Percentiles rank a stretch among this genome's conserved stretches.
Conservation (phyloP, 2,888 invertebrate species). For the Salpingus planirostris region DNA sequence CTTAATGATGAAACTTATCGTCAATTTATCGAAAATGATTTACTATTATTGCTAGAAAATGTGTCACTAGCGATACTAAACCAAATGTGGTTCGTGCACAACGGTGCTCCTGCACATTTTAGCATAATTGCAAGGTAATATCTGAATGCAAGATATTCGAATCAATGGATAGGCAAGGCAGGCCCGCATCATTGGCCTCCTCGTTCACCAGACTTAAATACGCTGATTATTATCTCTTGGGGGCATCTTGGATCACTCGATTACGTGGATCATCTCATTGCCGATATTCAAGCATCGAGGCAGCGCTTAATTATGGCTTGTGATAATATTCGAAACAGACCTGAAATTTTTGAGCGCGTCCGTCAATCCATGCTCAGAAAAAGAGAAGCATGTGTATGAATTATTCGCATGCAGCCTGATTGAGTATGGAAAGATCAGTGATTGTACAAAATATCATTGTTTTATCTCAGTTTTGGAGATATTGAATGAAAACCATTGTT, state of each 20-base stretch:
- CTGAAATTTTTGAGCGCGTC: neutral
- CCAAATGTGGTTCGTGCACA: slow-evolving; percentile 28
- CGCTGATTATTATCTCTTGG: slow-evolving; percentile 15
- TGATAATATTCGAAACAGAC: neutral
- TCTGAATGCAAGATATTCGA: slow-evolving; percentile 15
- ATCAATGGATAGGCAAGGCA: slow-evolving; percentile 21
- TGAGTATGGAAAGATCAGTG: no score
- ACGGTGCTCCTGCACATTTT: slow-evolving; percentile 25
- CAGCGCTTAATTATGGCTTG: neutral
- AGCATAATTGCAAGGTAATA: slow-evolving; percentile 15
- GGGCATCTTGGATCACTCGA: slow-evolving; percentile 17
- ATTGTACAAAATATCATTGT: no score
- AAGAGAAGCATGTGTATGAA: neutral
- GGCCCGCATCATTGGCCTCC: slow-evolving; percentile 20
- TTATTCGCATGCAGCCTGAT: no score
- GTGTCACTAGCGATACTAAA: slow-evolving; percentile 1
- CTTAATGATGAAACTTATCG: slow-evolving; percentile 7
- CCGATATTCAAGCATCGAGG: neutral
- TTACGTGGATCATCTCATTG: slow-evolving; percentile 9
- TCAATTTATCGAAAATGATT: slow-evolving; percentile 6
- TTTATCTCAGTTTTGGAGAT: no score
- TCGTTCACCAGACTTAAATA: slow-evolving; percentile 19
- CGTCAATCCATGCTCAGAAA: neutral
- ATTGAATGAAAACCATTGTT: no score
- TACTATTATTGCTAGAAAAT: slow-evolving; percentile 5